These are phyloP conservation scores for Nephrocerus scutellatus DNA, from an alignment of 2,888 invertebrate species.

Conservation along the genomic window DNA sequence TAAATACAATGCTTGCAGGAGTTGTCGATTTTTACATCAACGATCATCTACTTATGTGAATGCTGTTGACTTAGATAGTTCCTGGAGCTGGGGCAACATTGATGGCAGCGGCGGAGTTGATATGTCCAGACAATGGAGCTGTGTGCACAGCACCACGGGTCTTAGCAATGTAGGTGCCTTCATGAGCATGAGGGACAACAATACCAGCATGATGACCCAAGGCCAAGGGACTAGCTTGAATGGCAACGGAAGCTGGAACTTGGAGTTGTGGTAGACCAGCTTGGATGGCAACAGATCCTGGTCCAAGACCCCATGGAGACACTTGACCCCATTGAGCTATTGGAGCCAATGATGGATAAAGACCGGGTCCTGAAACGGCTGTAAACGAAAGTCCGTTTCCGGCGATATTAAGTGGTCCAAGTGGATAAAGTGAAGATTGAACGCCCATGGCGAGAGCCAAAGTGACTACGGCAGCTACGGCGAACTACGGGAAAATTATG, in stretches of 20 bases:
- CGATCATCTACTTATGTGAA: too few relatives aligned
- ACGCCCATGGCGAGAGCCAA: conserved; percentile 42
- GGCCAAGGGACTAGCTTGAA: conserved; percentile 12
- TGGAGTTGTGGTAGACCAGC: conserved; percentile 6
- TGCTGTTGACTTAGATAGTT: conserved; percentile 28
- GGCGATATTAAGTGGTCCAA: conserved; percentile 26
- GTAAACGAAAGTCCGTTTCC: conserved; percentile 33
- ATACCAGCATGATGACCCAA: conserved; percentile 31
- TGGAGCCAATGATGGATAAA: too few relatives aligned
- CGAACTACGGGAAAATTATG: conserved; percentile 31
- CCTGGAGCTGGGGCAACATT: conserved; percentile 46
- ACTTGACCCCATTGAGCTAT: conserved; percentile 28
- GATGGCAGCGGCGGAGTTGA: conserved; percentile 42
- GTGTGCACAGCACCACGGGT: conserved; percentile 46
- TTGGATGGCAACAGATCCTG: conserved; percentile 17
- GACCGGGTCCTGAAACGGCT: conserved; percentile 23
- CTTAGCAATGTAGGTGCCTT: conserved; percentile 44
- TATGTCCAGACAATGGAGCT: conserved; percentile 44
- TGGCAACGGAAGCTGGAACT: conserved; percentile 28
- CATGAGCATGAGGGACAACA: conserved; percentile 44
- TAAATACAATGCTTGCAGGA: too few relatives aligned
- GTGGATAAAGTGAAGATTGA: conserved; percentile 39
- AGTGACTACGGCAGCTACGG: conserved; percentile 42
- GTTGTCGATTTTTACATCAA: too few relatives aligned
- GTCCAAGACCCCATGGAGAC: conserved; percentile 27